Percentiles rank a stretch among this genome's conserved stretches.
These are phyloP conservation scores for Campoletis raptor DNA, from an alignment of 2,888 invertebrate species.

Conservation along the genomic window DNA sequence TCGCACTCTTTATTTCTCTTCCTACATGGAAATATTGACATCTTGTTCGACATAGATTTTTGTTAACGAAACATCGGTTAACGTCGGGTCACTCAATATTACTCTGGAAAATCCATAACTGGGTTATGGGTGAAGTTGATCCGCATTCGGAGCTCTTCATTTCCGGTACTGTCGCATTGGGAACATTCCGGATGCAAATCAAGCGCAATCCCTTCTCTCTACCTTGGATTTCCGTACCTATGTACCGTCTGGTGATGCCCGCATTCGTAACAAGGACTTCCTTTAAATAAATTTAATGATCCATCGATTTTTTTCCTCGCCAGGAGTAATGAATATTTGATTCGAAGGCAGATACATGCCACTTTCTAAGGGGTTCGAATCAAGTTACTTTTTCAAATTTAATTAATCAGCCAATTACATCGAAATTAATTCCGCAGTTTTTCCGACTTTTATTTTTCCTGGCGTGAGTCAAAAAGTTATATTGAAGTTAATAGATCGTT, in stretches of 20 bases:
- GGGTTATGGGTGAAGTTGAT: slow-evolving; percentile 52
- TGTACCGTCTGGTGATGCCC: slow-evolving; percentile 10
- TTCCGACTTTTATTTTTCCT: neutral
- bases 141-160: slow-evolving; percentile 50
- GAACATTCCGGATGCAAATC: slow-evolving; percentile 63
- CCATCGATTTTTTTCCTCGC: slow-evolving; percentile 17
- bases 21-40: slow-evolving; percentile 30
- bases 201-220: slow-evolving; percentile 37
- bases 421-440: neutral
- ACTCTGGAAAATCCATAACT: slow-evolving; percentile 22
- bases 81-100: slow-evolving; percentile 1
- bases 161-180: slow-evolving; percentile 53
- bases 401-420: neutral
- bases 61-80: slow-evolving; percentile 20
- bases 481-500: neutral
- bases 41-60: neutral
- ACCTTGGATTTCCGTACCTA: slow-evolving; percentile 39
- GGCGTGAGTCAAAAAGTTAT: neutral
- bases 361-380: neutral
- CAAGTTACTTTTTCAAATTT: neutral
- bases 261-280: slow-evolving; percentile 15
- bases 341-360: slow-evolving; percentile 1
- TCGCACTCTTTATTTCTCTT: slow-evolving; percentile 28
- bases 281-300: slow-evolving; percentile 17
- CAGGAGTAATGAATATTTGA: neutral